Base-by-base conservation (phyloP, 2,888 invertebrate genomes). In the Lagria hirta region DNA sequence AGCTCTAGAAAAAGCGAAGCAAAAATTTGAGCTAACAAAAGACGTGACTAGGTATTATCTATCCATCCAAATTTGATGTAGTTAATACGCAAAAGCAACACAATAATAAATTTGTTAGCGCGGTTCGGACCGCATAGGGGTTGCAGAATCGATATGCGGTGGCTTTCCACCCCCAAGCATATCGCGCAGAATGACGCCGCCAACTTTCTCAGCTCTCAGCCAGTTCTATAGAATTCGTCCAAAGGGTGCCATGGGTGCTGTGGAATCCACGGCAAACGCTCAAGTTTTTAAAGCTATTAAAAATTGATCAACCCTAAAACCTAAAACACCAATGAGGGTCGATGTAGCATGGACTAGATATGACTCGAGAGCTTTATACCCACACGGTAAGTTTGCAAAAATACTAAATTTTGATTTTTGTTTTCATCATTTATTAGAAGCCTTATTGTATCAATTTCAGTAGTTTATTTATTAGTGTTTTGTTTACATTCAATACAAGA, bases 121-220 rank as follows among this genome's bases (percentile, higher is more conserved):
- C 63, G 64, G 63, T 65, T 66, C 64, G 61, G 65, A 65, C 65
- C 64, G 60, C 65, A 63, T 63, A 63, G 63, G 60, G 53, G 49
- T 43, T 36, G 37, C 33, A 48, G 61, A n/a, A 61, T 64, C 64
- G 64, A 63, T 64, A 64, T 50, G 52, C 46, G 45, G 38, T 43
- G 43, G 33, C 33, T 18, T 33, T 32, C 49, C 49, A 45, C 46
- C 40, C 49, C 49, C 42, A 26, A 28, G 35, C 51, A 36, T 35
- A 4, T 24, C 36, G 33, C 34, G 29, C 35, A 24, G 35, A 11
- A 35, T 36, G 17, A 16, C 30, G 29, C n/a, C 18, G 33, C 26
- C 32, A 24, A 17, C 22, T 3, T 7, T 23, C 20, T 10, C 15
- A 13, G 24, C 16, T 10, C 16, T 20, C 23, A 16, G 43, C 43